Base-by-base conservation (phyloP, 2,888 invertebrate species). In the Drosophila prolongata region DNA sequence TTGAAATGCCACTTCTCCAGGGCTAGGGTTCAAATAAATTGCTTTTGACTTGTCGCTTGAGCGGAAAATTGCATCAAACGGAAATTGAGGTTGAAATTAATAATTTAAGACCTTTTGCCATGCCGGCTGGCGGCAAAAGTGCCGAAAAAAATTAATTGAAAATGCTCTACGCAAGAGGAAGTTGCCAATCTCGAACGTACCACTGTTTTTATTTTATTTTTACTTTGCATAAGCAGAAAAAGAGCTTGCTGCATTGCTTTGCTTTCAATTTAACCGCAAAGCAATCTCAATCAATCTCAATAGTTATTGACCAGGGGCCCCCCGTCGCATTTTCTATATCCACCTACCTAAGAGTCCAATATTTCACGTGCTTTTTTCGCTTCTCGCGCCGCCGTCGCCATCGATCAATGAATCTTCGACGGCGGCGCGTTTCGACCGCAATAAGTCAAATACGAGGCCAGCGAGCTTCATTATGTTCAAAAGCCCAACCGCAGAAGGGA, bases 391-490 rank as follows among this genome's bases (percentile, higher is more conserved):
- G 77, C 59, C 66, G 58, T 52, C 68, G 68, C 65, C 66, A 66
- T 58, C 59, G 62, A 73, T 87, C 80, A 87, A 87, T 84, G 82
- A 81, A 75, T 66, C 65, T 66, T 66, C 66, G 65, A 74, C 76
- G 76, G 67, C 76, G 59, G 60, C 66, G 49, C 66, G 57, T 61
- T 71, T 54, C 82, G 69, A 85, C 85, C 85, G 79, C 85, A 85
- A 85, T 85, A 87, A 85, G 85, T 85, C 86, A 85, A 85, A 85
- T 75, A 77, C 75, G 80, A 83, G 86, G 86, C 87, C 85, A 83
- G 75, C 75, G 79, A 79, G 88, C 79, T 85, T 85, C 76, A 85
- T 85, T 85, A 85, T 80, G 75, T 43, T 57, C 50, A 46, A 47
- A 40, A 53, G 46, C 60, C 37, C 67, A 67, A 80, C 82, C 86